phyloP scores from a whole-genome alignment of 1,140 invertebrate genomes.

The Drosophila subpulchrella region DNA sequence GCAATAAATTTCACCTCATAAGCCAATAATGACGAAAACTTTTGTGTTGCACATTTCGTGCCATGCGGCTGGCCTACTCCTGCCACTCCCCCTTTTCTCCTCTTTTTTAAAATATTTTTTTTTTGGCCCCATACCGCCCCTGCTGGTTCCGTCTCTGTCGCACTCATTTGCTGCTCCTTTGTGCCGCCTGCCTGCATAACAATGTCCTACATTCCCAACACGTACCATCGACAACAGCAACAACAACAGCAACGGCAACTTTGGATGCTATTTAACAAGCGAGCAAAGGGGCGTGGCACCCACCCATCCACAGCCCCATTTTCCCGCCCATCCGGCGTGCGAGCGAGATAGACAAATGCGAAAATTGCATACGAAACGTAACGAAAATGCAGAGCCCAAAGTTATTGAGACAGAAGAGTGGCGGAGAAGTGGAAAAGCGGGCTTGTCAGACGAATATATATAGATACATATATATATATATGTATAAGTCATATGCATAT shows the following conservation, averaged over 20 bases:
- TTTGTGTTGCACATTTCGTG: slow-evolving; percentile 79
- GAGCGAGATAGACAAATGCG: slow-evolving; percentile 56
- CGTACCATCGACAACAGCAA: slow-evolving; percentile 65
- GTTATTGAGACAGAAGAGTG: slow-evolving; percentile 58
- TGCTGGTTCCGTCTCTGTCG: background rate
- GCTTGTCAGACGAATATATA: slow-evolving; percentile 38
- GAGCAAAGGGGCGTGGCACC: slow-evolving; percentile 31
- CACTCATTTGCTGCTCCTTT: slow-evolving; percentile 27
- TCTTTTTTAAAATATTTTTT: background rate
- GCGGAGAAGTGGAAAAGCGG: slow-evolving; percentile 11
- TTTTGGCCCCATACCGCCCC: background rate
- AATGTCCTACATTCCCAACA: slow-evolving; percentile 80
- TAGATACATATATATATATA: background rate
- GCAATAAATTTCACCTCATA: slow-evolving; percentile 81
- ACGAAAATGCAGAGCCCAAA: slow-evolving; percentile 63
- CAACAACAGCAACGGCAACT: slow-evolving; percentile 20
- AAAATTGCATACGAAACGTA: slow-evolving; percentile 77
- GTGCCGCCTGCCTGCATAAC: slow-evolving; percentile 64
- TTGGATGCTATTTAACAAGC: slow-evolving; percentile 70
- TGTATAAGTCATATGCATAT: background rate
- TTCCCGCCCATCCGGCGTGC: background rate
- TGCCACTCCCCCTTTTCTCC: background rate
- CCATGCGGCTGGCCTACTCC: slow-evolving; percentile 42
- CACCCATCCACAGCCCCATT: background rate
- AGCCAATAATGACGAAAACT: slow-evolving; percentile 82